phyloP scores from a whole-genome alignment of 2,888 invertebrate genomes.

The Brachyopa scutellaris region DNA sequence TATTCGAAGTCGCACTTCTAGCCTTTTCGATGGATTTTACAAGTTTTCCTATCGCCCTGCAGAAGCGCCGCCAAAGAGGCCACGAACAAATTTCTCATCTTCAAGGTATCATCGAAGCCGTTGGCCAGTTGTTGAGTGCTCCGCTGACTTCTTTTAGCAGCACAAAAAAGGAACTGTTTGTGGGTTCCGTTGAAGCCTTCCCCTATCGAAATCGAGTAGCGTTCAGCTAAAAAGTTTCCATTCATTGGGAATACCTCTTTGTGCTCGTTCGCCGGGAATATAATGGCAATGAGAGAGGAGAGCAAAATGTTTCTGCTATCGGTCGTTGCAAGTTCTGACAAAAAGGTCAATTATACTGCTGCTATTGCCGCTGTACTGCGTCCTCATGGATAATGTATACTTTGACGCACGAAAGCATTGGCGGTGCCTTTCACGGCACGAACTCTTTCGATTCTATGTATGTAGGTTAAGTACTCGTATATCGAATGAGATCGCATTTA shows the following conservation, averaged over 20 bases:
- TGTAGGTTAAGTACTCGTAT: conserved; percentile 65
- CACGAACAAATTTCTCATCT: too few relatives aligned
- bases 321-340: conserved; percentile 4
- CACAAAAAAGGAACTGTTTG: conserved; percentile 6
- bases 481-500: conserved; percentile 59
- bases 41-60: not conserved
- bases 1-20: not conserved
- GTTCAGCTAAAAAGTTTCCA: conserved; percentile 12
- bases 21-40: not conserved
- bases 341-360: conserved; percentile 21
- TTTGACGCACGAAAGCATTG: conserved; percentile 19
- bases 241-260: conserved; percentile 20
- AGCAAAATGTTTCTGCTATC: too few relatives aligned
- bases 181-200: not conserved
- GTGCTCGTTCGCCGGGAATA: conserved; percentile 2
- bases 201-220: not conserved
- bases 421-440: not conserved
- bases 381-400: too few relatives aligned
- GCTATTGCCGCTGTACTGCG: not conserved
- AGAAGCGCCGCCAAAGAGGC: too few relatives aligned
- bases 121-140: conserved; percentile 1
- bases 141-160: too few relatives aligned
- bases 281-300: conserved; percentile 11
- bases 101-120: too few relatives aligned
- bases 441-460: conserved; percentile 28